These are phyloP conservation scores for Drosophila nr. medialis DNA, from an alignment of 2,888 invertebrate genomes.

Conservation along the genomic window DNA sequence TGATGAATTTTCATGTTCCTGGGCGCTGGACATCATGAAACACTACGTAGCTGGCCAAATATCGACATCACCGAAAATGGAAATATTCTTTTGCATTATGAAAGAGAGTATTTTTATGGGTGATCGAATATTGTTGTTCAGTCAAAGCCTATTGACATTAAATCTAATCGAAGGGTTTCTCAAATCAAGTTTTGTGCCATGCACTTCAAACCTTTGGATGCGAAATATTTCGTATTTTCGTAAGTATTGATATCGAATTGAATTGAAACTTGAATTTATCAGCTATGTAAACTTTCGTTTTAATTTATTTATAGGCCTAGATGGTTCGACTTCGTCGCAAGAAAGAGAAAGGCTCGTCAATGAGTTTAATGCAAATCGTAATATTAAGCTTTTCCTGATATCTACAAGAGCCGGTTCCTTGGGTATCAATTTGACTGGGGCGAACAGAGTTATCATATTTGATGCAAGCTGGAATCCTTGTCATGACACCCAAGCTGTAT, in stretches of 20 bases:
- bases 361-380: slow-evolving; percentile 95
- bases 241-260: slow-evolving; percentile 86
- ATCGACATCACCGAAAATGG: slow-evolving; percentile 97
- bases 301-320: slow-evolving; percentile 88
- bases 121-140: slow-evolving; percentile 97
- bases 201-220: slow-evolving; percentile 91
- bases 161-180: slow-evolving; percentile 98
- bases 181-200: slow-evolving; percentile 89
- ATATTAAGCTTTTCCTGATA: slow-evolving; percentile 95
- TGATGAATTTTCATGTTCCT: slow-evolving; percentile 94
- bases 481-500: slow-evolving; percentile 98
- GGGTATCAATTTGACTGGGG: slow-evolving; percentile 98
- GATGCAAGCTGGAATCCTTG: slow-evolving; percentile 99
- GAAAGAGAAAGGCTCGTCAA: slow-evolving; percentile 98
- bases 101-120: slow-evolving; percentile 94
- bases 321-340: slow-evolving; percentile 97
- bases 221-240: slow-evolving; percentile 95
- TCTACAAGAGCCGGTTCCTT: slow-evolving; percentile 98
- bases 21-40: slow-evolving; percentile 93
- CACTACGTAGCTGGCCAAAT: slow-evolving; percentile 95
- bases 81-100: slow-evolving; percentile 95
- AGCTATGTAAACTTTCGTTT: neutral
- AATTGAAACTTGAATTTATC: neutral
- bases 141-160: slow-evolving; percentile 97
- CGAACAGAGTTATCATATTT: slow-evolving; percentile 98